Evolutionary conservation across 2,888 invertebrate species (phyloP).

Genomic region (Polylopha cassiicola): DNA sequence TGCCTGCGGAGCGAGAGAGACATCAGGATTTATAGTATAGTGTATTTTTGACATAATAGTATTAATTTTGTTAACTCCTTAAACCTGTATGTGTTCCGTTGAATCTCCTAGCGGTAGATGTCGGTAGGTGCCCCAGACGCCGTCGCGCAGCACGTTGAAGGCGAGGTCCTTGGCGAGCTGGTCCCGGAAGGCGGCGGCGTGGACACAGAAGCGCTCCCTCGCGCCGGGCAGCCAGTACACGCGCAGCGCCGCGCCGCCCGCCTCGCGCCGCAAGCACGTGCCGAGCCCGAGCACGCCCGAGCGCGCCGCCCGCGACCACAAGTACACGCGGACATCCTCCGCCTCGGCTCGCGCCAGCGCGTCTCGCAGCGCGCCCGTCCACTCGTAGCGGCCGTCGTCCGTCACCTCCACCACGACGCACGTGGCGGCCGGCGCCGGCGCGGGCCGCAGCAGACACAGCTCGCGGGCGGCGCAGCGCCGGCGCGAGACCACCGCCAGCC

Average conservation of each 20-base stretch:
- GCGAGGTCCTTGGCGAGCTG: conserved; percentile 87
- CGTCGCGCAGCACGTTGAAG: conserved; percentile 89
- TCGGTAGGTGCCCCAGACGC: conserved; percentile 91
- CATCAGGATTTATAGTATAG: too few species aligned
- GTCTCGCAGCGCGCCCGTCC: conserved; percentile 89
- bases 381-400: conserved; percentile 81
- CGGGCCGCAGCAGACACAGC: conserved; percentile 82
- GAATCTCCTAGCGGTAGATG: conserved; percentile 82
- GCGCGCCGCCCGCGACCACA: conserved; percentile 82
- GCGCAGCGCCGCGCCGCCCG: conserved; percentile 87
- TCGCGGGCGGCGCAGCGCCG: conserved; percentile 81
- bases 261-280: conserved; percentile 92
- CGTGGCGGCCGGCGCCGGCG: conserved; percentile 44
- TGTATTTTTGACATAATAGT: too few species aligned
- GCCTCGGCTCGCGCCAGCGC: conserved; percentile 81
- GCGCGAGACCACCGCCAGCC: conserved; percentile 49
- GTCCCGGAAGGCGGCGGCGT: conserved; percentile 75
- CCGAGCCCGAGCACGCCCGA: conserved; percentile 92
- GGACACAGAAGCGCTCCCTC: conserved; percentile 77
- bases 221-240: conserved; percentile 83
- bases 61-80: too few species aligned
- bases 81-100: conserved; percentile 72
- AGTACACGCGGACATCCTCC: conserved; percentile 78
- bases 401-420: conserved; percentile 80
- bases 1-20: too few species aligned